Evolutionary conservation across 2,797 vertebrate species (phyloP), one percentile per base, ranked within the genome.

Genomic region (Bradypus variegatus): DNA sequence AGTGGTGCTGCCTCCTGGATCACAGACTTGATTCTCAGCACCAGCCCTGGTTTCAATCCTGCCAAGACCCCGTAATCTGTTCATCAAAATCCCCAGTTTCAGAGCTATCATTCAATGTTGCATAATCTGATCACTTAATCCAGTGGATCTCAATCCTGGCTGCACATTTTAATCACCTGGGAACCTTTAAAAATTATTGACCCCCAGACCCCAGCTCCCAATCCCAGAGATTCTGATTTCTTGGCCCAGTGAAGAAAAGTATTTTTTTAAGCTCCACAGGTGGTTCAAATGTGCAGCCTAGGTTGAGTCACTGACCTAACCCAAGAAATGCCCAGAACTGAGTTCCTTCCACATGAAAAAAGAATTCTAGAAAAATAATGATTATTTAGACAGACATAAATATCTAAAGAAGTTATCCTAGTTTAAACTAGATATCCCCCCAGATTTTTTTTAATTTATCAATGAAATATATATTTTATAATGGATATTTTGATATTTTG

Each of bases 151-250:
- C 65, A 70, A 48, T 79, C 36, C 58, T 88, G 33, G 19, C 82
- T 14, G 33, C 1, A 31, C 14, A 31, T 55, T 16, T 58, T 79
- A 89, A 67, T 87, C 87, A 73, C 79, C n/a, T 58, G 9, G 16
- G 92, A 89, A 29, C 33, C 48, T 93, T 81, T 89, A 78, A 91
- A 92, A 77, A 87, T 84, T 29, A 87, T 38, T 50, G 89, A 82
- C 12, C 2, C 86, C 21, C 29, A 73, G 55, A 25, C 19, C 45
- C 58, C 8, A 80, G 78, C 2, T 41, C 27, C 58, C 8, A 80
- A 75, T 2, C 41, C 23, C 10, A 36, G 25, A 72, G n/a, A 78
- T 82, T 76, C 58, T 67, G 41, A 88, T 90, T 80, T 48, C 36
- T 31, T 41, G 48, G 41, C 72, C 58, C 48, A 11, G 7, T 27